A percentile compares a stretch with the other conserved stretches of the same genome.
Evolutionary conservation across 2,797 vertebrate genomes (phyloP).

Genomic region (Poliocrania exsul): DNA sequence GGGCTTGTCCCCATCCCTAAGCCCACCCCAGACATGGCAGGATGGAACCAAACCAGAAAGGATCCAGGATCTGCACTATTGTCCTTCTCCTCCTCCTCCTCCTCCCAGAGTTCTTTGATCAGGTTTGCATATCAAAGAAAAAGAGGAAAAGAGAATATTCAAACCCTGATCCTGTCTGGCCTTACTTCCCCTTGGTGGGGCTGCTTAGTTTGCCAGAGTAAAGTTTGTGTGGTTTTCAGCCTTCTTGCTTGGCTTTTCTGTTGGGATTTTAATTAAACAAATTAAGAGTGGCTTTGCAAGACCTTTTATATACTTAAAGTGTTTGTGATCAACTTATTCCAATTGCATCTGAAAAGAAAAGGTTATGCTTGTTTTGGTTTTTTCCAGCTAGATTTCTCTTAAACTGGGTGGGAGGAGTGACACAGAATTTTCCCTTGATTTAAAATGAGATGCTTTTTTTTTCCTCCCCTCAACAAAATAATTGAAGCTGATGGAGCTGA

Average conservation of each 20-base stretch:
- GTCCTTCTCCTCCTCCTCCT: neutral
- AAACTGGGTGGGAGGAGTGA: neutral
- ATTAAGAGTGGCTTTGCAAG: neutral
- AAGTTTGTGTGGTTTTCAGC: neutral
- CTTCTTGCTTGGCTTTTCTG: neutral
- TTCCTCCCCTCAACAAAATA: neutral
- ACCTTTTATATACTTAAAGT: neutral
- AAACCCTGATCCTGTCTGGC: neutral
- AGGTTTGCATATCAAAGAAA: constrained; percentile 27
- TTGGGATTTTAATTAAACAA: neutral
- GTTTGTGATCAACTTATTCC: neutral
- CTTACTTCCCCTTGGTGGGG: neutral
- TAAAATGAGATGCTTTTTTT: neutral
- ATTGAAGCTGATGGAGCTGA: neutral
- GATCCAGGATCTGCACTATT: neutral
- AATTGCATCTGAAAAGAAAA: neutral
- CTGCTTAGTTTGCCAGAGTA: neutral
- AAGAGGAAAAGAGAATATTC: neutral
- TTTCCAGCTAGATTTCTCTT: neutral
- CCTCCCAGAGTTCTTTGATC: neutral
- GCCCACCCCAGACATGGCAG: neutral
- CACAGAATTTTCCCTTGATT: neutral
- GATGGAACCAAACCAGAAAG: neutral
- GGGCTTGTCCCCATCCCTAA: neutral
- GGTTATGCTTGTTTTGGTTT: neutral